Percentiles rank a stretch among this genome's conserved stretches.
These are phyloP conservation scores for Myotis findleyi DNA, from an alignment of 2,797 vertebrate genomes.

Conservation along the genomic window DNA sequence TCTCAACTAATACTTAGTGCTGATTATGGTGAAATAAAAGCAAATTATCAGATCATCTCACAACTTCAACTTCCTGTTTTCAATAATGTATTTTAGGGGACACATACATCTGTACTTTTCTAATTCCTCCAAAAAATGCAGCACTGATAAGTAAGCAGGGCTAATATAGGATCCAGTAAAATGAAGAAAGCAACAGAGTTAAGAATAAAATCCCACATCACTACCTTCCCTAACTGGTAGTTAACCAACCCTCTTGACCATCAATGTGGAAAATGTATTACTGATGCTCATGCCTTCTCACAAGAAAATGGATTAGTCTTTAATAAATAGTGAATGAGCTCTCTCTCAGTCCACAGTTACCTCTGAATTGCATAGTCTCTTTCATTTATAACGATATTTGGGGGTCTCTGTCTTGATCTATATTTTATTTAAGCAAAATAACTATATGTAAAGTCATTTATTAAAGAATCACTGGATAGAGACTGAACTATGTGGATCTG, in stretches of 20 bases:
- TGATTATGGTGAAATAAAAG: background rate
- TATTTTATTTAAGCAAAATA: slow-evolving; percentile 15
- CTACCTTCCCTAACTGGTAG: background rate
- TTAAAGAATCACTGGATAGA: background rate
- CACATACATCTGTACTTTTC: background rate
- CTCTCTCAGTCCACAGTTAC: background rate
- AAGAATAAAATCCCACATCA: background rate
- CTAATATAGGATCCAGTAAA: background rate
- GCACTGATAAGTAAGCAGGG: background rate
- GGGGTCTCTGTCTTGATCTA: background rate
- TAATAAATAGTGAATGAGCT: background rate
- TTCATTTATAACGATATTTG: background rate
- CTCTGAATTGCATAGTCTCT: background rate
- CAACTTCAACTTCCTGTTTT: background rate
- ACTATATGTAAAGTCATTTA: background rate
- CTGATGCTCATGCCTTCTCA: background rate
- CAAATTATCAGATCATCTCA: background rate
- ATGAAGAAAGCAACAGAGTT: background rate
- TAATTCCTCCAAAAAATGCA: background rate
- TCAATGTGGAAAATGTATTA: background rate
- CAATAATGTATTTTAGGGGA: background rate
- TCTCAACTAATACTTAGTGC: background rate
- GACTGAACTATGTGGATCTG: background rate
- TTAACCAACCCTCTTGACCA: background rate
- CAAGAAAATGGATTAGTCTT: background rate